Base-by-base conservation (phyloP, 1,140 invertebrate genomes). In the Cataglyphis hispanica region DNA sequence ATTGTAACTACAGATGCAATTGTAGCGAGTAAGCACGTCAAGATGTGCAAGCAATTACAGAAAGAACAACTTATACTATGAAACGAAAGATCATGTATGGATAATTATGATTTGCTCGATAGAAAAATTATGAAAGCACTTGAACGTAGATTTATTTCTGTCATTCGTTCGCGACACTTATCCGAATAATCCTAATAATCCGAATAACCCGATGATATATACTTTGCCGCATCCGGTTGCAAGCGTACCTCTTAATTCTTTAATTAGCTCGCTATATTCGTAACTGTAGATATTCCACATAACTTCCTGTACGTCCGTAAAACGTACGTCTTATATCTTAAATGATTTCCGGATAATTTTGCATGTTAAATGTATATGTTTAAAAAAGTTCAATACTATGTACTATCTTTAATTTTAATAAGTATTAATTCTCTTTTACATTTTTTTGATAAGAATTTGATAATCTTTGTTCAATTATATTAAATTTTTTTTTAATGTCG, bases 51-150 rank as follows among this genome's bases (percentile, higher is more conserved):
- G 25, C 37, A 22, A 11, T 64, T 31, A 27, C 75, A 27, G 60
- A 50, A 78, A 27, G 60, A 50, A 78, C 11, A 25, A 40, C 1
- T 27, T 40, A 16, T 16, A 56, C 13, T 22, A 31, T 19, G 40
- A 27, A 31, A 22, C 31, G 43, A 31, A 70, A 69, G 58, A 69
- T 69, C 50, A 46, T 10, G 34, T 80, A 34, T 66, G 77, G 16
- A 34, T 81, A 70, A 81, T 81, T 81, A 69, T 69, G 40, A 46
- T 69, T 22, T 22, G 25, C 6, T 16, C 27, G 66, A 81, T 53
- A 69, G n/a, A 37, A 72, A 81, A 60, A 60, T 81, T 81, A 81
- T 72, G 78, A 60, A 81, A 81, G 53, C 43, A 25, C 13, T 27
- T 58, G 77, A 70, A 40, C 7, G 74, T 40, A 40, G 13, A 63